Percentiles rank a stretch among this genome's conserved stretches.
These are phyloP conservation scores for Scarus forsteni DNA, from an alignment of 2,797 vertebrate species.

Conservation along the genomic window DNA sequence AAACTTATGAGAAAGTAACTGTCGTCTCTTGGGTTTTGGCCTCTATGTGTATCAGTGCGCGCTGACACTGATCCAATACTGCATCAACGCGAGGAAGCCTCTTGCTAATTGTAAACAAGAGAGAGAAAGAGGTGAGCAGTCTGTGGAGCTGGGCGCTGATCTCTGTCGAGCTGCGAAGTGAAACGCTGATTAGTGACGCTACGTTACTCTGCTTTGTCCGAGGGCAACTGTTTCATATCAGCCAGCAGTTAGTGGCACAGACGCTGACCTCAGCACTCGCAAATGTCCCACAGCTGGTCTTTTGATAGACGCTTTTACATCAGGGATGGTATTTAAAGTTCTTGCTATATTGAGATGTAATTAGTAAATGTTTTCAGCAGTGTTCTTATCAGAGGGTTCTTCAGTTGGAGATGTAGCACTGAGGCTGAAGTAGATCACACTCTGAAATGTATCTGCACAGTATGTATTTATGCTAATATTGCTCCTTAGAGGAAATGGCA, in stretches of 20 bases:
- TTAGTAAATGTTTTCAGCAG: conserved; percentile 49
- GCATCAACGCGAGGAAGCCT: conserved; percentile 59
- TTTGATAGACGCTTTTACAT: conserved; percentile 64
- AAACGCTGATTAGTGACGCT: conserved; percentile 82
- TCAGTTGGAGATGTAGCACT: conserved; percentile 48
- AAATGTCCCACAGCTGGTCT: conserved; percentile 64
- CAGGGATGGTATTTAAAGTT: conserved; percentile 42
- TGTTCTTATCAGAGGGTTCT: conserved; percentile 27
- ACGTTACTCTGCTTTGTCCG: conserved; percentile 81
- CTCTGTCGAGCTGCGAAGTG: conserved; percentile 67
- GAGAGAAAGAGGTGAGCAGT: conserved; percentile 64
- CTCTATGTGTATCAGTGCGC: conserved; percentile 44
- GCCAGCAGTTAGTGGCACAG: conserved; percentile 64
- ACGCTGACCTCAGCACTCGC: conserved; percentile 54
- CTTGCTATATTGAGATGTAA: conserved; percentile 57
- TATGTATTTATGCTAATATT: conserved; percentile 40
- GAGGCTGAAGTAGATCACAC: conserved; percentile 35
- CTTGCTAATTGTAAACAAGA: conserved; percentile 76
- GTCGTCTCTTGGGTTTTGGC: conserved; percentile 49
- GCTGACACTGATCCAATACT: conserved; percentile 56
- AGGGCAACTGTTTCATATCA: conserved; percentile 82
- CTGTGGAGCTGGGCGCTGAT: conserved; percentile 71
- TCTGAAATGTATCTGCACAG: conserved; percentile 40
- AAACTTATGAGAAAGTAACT: conserved; percentile 38
- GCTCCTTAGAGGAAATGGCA: conserved; percentile 40